These are phyloP conservation scores for Hyppa rectilinea DNA, from an alignment of 2,888 invertebrate species.

Conservation along the genomic window DNA sequence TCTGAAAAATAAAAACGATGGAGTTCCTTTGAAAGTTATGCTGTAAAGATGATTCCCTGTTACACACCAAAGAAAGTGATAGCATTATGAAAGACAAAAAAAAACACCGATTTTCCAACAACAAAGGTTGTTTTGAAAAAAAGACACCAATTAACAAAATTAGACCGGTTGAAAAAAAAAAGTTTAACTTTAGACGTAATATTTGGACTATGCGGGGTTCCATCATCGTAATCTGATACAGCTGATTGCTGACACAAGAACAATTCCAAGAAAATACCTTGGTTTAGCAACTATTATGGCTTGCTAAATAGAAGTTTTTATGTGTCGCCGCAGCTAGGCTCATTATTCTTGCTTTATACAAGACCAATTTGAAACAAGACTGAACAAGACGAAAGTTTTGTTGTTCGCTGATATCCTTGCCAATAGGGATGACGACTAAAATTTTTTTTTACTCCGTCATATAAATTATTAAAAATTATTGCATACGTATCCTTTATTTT, in stretches of 20 bases:
- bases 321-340: constrained; percentile 51
- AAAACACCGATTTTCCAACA: not conserved
- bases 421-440: too few species aligned
- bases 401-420: constrained; percentile 35
- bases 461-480: too few species aligned
- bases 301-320: not conserved
- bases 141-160: constrained; percentile 8
- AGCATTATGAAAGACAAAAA: constrained; percentile 47
- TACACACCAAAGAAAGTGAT: constrained; percentile 50
- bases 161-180: constrained; percentile 27
- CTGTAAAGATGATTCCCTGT: constrained; percentile 14
- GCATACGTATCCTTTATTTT: too few species aligned
- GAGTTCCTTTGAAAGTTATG: constrained; percentile 1
- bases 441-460: too few species aligned
- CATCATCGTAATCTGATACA: constrained; percentile 26
- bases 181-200: constrained; percentile 31
- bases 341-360: constrained; percentile 46
- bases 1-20: not conserved
- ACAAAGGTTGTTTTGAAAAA: not conserved
- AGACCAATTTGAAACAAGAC: constrained; percentile 62
- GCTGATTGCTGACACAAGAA: not conserved
- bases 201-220: constrained; percentile 37
- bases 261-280: not conserved
- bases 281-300: not conserved
- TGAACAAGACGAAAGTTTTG: constrained; percentile 31